These are phyloP conservation scores for Danio jaintianensis DNA, from an alignment of 2,797 vertebrate species.

Conservation along the genomic window DNA sequence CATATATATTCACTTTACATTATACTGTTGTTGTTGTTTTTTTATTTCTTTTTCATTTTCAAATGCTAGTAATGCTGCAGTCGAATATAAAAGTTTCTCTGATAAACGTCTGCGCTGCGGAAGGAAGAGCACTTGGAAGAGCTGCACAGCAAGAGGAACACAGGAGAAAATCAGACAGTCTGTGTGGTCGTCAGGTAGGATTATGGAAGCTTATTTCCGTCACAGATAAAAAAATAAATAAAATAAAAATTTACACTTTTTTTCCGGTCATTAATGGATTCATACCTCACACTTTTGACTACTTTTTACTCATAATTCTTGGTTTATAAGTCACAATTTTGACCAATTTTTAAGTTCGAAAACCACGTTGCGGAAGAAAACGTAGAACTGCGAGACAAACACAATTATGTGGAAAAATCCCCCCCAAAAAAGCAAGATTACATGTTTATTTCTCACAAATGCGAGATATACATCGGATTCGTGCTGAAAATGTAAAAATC, in stretches of 20 bases:
- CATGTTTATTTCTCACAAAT: too few relatives aligned
- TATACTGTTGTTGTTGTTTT: conserved; percentile 46
- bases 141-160: conserved; percentile 65
- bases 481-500: too few relatives aligned
- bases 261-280: too few relatives aligned
- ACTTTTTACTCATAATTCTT: too few relatives aligned
- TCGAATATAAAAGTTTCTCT: conserved; percentile 73
- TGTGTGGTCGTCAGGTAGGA: background rate
- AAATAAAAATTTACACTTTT: background rate
- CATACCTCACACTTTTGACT: too few relatives aligned
- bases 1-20: conserved; percentile 55
- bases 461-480: too few relatives aligned
- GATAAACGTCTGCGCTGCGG: conserved; percentile 69
- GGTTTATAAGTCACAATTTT: too few relatives aligned
- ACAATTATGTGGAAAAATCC: too few relatives aligned
- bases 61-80: conserved; percentile 73
- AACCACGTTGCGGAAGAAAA: too few relatives aligned
- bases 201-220: background rate
- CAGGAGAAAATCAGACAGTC: conserved; percentile 61
- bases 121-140: conserved; percentile 81
- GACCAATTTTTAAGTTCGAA: too few relatives aligned
- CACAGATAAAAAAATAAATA: background rate
- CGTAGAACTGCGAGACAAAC: too few relatives aligned
- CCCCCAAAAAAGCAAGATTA: too few relatives aligned
- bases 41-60: conserved; percentile 41